A percentile compares a stretch with the other conserved stretches of the same genome.
Evolutionary conservation across 2,888 invertebrate species (phyloP).

Genomic region (Bellardia pandia): DNA sequence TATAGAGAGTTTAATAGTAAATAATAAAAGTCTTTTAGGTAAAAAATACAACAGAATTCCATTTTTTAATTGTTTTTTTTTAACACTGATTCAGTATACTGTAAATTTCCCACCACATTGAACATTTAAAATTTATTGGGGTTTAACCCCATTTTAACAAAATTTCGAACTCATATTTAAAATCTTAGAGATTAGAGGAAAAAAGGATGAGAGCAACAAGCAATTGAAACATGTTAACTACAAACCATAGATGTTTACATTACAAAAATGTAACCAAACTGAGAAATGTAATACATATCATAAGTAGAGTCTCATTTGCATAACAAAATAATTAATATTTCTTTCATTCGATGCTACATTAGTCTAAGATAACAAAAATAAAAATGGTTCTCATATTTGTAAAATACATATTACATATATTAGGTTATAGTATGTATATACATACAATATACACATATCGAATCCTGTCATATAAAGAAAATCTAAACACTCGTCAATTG

Average conservation of each 20-base stretch:
- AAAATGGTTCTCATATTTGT: constrained; percentile 18
- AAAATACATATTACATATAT: background rate
- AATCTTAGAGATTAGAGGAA: background rate
- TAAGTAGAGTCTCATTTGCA: constrained; percentile 28
- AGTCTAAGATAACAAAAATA: constrained; percentile 22
- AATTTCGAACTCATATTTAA: background rate
- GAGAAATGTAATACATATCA: constrained; percentile 1
- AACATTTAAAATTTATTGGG: too few species aligned
- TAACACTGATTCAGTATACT: too few species aligned
- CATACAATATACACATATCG: background rate
- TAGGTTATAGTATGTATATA: too few species aligned
- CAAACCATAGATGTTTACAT: background rate
- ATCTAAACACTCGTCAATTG: constrained; percentile 41
- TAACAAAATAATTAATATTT: constrained; percentile 35
- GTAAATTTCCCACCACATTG: too few species aligned
- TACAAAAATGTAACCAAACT: background rate
- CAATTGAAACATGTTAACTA: background rate
- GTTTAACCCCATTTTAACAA: too few species aligned
- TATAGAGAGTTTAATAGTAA: too few species aligned
- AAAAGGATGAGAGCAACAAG: background rate
- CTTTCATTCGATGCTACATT: background rate
- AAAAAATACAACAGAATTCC: too few species aligned
- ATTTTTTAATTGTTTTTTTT: too few species aligned
- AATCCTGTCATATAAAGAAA: constrained; percentile 28
- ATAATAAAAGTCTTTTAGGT: too few species aligned